Percentiles rank a stretch among this genome's conserved stretches.
phyloP scores from a whole-genome alignment of 2,113 vertebrate genomes.

The Hymenochirus boettgeri region DNA sequence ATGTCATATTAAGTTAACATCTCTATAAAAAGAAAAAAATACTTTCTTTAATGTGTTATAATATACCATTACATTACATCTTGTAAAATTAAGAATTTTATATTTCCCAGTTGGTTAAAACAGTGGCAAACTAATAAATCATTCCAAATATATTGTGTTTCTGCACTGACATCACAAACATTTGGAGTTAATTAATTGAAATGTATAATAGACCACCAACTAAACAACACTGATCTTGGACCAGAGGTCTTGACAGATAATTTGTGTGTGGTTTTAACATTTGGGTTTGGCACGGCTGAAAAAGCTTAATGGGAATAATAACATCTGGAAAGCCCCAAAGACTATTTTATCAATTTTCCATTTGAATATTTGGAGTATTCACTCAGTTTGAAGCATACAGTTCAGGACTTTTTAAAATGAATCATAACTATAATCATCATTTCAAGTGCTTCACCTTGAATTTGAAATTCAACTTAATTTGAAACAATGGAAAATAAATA shows the following conservation, averaged over 20 bases:
- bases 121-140: constrained; percentile 15
- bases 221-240: constrained; percentile 4
- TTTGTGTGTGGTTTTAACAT: constrained; percentile 5
- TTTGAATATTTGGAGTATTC: not conserved
- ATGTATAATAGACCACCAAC: constrained; percentile 21
- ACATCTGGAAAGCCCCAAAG: not conserved
- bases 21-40: no score
- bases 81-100: no score
- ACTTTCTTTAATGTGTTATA: no score
- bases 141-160: not conserved
- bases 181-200: constrained; percentile 21
- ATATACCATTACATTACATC: no score
- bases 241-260: not conserved
- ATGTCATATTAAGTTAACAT: no score
- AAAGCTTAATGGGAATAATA: not conserved
- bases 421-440: no score
- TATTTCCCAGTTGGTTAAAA: constrained; percentile 12
- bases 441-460: no score
- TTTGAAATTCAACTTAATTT: no score
- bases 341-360: not conserved
- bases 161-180: constrained; percentile 2
- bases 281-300: not conserved
- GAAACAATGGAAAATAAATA: no score
- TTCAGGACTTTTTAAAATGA: no score
- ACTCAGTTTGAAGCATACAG: no score